Conservation (phyloP, 92 coral and sea anemone species). For the Bergia puertoricense region DNA sequence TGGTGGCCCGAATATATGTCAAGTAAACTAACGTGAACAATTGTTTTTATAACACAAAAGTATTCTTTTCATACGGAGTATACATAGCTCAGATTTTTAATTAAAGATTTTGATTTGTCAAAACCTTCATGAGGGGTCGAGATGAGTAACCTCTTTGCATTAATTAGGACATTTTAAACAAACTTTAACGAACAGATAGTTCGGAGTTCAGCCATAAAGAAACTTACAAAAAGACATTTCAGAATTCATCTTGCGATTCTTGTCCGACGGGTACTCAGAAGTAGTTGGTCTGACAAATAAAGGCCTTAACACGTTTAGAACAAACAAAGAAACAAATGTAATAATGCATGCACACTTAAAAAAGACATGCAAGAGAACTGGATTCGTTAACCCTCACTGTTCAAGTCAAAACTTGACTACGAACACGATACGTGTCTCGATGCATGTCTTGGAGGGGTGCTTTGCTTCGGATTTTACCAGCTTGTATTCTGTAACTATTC, state of each 20-base stretch:
- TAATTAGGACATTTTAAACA: neutral
- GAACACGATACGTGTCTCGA: too few species aligned
- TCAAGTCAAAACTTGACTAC: neutral
- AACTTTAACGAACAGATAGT: slow-evolving; percentile 7
- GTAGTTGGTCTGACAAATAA: neutral
- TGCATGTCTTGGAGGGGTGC: neutral
- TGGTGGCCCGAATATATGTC: slow-evolving; percentile 74
- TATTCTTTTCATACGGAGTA: slow-evolving; percentile 75
- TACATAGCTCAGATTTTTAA: slow-evolving; percentile 73
- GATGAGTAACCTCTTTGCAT: slow-evolving; percentile 29
- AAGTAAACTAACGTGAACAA: slow-evolving; percentile 73
- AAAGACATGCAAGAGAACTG: neutral
- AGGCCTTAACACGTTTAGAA: neutral
- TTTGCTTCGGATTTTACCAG: neutral
- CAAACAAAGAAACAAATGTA: neutral
- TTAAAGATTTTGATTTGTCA: slow-evolving; percentile 80
- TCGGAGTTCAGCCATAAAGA: neutral
- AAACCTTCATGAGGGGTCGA: slow-evolving; percentile 47
- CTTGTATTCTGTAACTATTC: neutral
- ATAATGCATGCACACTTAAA: neutral
- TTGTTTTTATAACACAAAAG: slow-evolving; percentile 72
- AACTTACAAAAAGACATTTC: neutral
- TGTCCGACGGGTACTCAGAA: neutral
- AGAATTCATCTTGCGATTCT: neutral
- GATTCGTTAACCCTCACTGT: neutral